A percentile compares a stretch with the other conserved stretches of the same genome.
Evolutionary conservation across 1,140 invertebrate genomes (phyloP).

Genomic region (Phymastichus coffea): DNA sequence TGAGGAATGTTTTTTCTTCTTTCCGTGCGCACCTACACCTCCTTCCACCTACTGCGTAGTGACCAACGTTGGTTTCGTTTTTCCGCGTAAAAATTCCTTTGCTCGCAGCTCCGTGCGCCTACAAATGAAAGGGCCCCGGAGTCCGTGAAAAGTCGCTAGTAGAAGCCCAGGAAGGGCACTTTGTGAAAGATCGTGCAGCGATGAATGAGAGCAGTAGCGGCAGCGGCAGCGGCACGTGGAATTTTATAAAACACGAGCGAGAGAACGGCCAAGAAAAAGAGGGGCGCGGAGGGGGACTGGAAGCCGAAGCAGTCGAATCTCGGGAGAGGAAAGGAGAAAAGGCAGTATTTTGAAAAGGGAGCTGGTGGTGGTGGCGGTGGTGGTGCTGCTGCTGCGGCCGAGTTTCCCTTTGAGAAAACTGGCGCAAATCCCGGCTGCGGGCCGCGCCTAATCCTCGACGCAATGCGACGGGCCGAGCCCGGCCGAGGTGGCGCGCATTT

Average conservation of each 20-base stretch:
- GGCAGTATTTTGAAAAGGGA: too few species aligned
- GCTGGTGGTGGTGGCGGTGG: constrained; percentile 16
- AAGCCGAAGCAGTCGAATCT: constrained; percentile 13
- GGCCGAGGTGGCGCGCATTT: too few species aligned
- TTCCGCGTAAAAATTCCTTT: too few species aligned
- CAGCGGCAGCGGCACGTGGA: not conserved
- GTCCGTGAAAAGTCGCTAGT: not conserved
- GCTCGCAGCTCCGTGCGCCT: too few species aligned
- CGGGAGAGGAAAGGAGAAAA: constrained; percentile 17
- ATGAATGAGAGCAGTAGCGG: not conserved
- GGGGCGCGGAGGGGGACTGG: constrained; percentile 6
- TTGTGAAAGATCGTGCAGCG: not conserved
- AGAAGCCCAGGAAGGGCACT: not conserved
- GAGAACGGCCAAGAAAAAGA: too few species aligned
- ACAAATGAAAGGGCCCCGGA: not conserved
- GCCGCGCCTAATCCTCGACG: constrained; percentile 29
- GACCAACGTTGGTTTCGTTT: too few species aligned
- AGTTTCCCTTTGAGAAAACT: constrained; percentile 16
- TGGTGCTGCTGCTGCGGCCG: not conserved
- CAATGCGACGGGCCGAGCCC: constrained; percentile 13
- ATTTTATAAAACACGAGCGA: not conserved
- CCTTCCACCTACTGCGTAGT: too few species aligned
- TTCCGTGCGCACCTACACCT: too few species aligned
- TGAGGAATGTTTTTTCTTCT: too few species aligned
- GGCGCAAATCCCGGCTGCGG: not conserved